Percentiles rank a stretch among this genome's conserved stretches.
Conservation (phyloP, 2,888 invertebrate species). For the Phymatocera aterrima region DNA sequence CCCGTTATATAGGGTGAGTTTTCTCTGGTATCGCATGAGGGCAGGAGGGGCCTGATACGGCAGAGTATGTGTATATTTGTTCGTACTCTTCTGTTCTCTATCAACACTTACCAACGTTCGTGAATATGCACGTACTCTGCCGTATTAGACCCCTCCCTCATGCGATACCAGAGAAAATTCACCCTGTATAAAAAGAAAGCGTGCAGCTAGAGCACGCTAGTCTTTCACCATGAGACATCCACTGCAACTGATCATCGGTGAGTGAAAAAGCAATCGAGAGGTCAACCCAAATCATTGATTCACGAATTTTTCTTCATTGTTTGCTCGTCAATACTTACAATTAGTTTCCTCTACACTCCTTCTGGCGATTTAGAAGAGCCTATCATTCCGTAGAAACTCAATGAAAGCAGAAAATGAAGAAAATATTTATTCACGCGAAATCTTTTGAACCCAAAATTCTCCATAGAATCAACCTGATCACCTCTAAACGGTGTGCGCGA, state of each 20-base stretch:
- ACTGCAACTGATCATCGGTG: slow-evolving; percentile 61
- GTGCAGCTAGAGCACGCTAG: slow-evolving; percentile 56
- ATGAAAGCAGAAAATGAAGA: not conserved
- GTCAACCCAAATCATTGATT: not conserved
- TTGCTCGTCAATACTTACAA: not conserved
- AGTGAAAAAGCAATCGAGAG: slow-evolving; percentile 50
- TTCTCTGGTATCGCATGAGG: too few relatives aligned
- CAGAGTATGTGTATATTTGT: too few relatives aligned
- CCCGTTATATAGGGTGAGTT: too few relatives aligned
- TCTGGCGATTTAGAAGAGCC: not conserved
- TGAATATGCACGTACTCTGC: too few relatives aligned
- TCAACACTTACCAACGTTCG: too few relatives aligned
- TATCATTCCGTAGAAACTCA: not conserved
- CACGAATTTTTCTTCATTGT: not conserved
- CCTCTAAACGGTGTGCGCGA: not conserved
- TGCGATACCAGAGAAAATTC: too few relatives aligned
- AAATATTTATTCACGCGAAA: not conserved
- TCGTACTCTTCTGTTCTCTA: too few relatives aligned
- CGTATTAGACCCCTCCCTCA: too few relatives aligned
- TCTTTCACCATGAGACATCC: slow-evolving; percentile 61
- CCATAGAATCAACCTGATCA: not conserved
- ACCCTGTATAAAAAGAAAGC: slow-evolving; percentile 68
- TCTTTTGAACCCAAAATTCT: not conserved
- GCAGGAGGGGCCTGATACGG: too few relatives aligned
- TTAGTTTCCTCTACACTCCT: not conserved